Conservation (phyloP, 2,888 invertebrate genomes). For the Nebria salina region DNA sequence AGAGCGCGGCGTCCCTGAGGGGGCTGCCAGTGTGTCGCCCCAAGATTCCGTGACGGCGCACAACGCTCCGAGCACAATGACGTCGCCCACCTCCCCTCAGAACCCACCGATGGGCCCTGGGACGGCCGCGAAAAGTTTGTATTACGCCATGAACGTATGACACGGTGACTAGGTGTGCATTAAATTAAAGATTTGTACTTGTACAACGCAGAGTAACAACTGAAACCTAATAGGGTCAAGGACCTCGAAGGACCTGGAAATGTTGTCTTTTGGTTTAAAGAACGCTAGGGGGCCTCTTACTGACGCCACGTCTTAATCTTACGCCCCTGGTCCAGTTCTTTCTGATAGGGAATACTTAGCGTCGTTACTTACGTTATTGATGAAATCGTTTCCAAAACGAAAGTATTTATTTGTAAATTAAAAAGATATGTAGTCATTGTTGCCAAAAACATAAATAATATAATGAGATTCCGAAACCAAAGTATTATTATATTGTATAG, state of each 20-base stretch:
- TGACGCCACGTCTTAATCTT: background rate
- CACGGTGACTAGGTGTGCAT: slow-evolving; percentile 69
- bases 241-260: background rate
- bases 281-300: background rate
- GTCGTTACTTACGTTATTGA: background rate
- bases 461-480: slow-evolving; percentile 57
- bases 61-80: slow-evolving; percentile 58
- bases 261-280: too few relatives aligned
- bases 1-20: slow-evolving; percentile 79
- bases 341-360: background rate
- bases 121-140: slow-evolving; percentile 67
- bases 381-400: background rate
- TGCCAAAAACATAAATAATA: slow-evolving; percentile 52
- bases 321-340: background rate
- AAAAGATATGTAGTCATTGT: slow-evolving; percentile 54
- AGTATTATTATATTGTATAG: slow-evolving; percentile 54
- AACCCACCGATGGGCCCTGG: slow-evolving; percentile 62
- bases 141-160: slow-evolving; percentile 91
- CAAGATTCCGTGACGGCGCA: slow-evolving; percentile 67
- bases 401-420: slow-evolving; percentile 16
- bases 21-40: slow-evolving; percentile 75
- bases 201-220: slow-evolving; percentile 28
- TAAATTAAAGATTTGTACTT: slow-evolving; percentile 52
- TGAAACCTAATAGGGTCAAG: slow-evolving; percentile 31
- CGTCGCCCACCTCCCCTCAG: slow-evolving; percentile 64